Base-by-base conservation (phyloP, 2,797 vertebrate genomes). In the Mormyrus hasselquistii region DNA sequence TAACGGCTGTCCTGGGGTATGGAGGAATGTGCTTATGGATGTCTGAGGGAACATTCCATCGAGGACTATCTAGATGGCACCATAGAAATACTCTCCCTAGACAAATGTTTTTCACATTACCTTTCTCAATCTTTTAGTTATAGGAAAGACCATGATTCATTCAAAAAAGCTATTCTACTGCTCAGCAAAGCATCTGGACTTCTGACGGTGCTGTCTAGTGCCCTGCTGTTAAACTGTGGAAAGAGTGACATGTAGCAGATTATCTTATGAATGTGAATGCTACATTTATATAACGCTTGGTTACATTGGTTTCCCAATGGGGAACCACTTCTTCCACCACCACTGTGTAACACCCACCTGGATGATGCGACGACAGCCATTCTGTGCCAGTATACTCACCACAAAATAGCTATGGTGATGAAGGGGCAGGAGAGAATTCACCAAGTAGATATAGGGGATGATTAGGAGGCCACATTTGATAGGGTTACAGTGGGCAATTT, bases 11-110 rank as follows among this genome's bases (percentile, higher is more conserved):
- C 90, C 86, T 91, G 91, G 90, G 92, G 91, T 91, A 90, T 83
- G 89, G 76, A 89, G 90, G 92, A 90, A 88, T 90, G 41, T 91
- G 92, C 91, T 88, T 59, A 88, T 91, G 92, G 91, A 92, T 90
- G 44, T 93, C 92, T 87, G 55, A 34, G 87, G 90, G 65, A 89
- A 84, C 73, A 89, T 90, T 87, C 90, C 88, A 59, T 52, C 69
- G 50, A 90, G 55, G 57, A 3, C n/a, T 88, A 44, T 73, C 62
- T 87, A 59, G 7, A 59, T 50, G 69, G 52, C 89, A 87, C 16
- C 38, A 87, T 41, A 84, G 88, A 89, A 89, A 86, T 79, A 79
- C 73, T 79, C 73, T n/a, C 16, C 34, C 6, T 19, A n/a, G 83
- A 85, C 83, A 85, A 85, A 50, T 85, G 47, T 85, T 85, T 50